phyloP scores from a whole-genome alignment of 2,113 vertebrate species.

The Morone chrysops region DNA sequence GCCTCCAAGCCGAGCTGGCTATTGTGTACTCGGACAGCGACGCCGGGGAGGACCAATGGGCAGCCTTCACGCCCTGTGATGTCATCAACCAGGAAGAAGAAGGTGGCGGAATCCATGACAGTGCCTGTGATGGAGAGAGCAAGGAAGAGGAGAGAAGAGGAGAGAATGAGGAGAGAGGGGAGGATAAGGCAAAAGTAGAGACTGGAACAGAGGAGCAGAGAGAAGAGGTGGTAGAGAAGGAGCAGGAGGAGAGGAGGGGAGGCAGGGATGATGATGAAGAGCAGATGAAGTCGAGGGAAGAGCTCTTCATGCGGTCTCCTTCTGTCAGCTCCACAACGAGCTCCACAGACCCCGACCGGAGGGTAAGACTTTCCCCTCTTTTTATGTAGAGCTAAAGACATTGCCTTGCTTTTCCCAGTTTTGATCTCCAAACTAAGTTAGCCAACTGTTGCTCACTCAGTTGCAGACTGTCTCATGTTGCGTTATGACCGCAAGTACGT shows the following conservation, averaged over 20 bases:
- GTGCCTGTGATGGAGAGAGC: not conserved
- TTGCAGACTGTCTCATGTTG: no score
- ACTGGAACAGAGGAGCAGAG: not conserved
- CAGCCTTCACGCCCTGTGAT: constrained; percentile 13
- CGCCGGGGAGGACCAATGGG: constrained; percentile 80
- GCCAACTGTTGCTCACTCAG: no score
- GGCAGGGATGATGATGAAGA: constrained; percentile 31
- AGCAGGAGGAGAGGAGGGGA: constrained; percentile 7
- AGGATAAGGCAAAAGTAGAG: not conserved
- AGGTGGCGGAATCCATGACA: not conserved
- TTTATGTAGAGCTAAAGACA: no score
- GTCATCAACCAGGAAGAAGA: constrained; percentile 32
- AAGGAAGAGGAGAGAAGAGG: constrained; percentile 9
- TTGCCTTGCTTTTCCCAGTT: no score
- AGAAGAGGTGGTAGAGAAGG: not conserved
- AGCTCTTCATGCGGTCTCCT: constrained; percentile 54
- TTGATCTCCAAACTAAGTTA: no score
- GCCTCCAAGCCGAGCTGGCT: constrained; percentile 81
- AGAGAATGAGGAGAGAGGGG: not conserved
- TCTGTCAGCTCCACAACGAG: constrained; percentile 66
- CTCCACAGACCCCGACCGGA: constrained; percentile 63
- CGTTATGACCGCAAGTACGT: no score
- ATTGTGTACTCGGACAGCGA: constrained; percentile 82
- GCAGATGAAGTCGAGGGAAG: constrained; percentile 45
- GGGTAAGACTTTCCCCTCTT: constrained; percentile 31